phyloP scores from a whole-genome alignment of 1,140 invertebrate genomes.

The Euglossa dilemma region DNA sequence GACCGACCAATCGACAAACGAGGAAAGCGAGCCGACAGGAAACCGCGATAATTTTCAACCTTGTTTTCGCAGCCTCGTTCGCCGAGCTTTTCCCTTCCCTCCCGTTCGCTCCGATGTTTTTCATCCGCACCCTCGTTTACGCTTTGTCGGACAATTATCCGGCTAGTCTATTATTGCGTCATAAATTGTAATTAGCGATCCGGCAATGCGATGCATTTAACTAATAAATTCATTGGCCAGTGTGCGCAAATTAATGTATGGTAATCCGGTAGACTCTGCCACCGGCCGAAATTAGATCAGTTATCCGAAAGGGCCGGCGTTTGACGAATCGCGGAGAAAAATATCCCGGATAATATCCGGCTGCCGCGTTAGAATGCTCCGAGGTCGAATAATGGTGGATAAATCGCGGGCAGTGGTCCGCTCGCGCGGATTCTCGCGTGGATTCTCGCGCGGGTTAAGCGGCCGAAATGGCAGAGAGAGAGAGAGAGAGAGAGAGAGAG shows the following conservation, averaged over 20 bases:
- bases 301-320: constrained; percentile 35
- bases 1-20: background rate
- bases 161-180: constrained; percentile 59
- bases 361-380: constrained; percentile 34
- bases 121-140: background rate
- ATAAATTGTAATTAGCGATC: constrained; percentile 67
- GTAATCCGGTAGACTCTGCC: constrained; percentile 62
- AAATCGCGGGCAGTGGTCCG: background rate
- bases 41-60: background rate
- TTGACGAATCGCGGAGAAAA: constrained; percentile 59
- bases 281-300: constrained; percentile 60
- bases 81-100: background rate
- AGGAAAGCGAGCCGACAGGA: background rate
- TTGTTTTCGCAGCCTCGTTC: background rate
- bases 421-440: background rate
- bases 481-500: too few relatives aligned
- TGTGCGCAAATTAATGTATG: constrained; percentile 68
- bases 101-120: background rate
- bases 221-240: constrained; percentile 67
- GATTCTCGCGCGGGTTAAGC: rapidly evolving
- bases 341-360: constrained; percentile 5
- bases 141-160: constrained; percentile 51
- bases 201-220: constrained; percentile 64
- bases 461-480: rapidly evolving
- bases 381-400: constrained; percentile 31